Conservation (phyloP, 64 coral and sea anemone species). For the Porites australiensis region DNA sequence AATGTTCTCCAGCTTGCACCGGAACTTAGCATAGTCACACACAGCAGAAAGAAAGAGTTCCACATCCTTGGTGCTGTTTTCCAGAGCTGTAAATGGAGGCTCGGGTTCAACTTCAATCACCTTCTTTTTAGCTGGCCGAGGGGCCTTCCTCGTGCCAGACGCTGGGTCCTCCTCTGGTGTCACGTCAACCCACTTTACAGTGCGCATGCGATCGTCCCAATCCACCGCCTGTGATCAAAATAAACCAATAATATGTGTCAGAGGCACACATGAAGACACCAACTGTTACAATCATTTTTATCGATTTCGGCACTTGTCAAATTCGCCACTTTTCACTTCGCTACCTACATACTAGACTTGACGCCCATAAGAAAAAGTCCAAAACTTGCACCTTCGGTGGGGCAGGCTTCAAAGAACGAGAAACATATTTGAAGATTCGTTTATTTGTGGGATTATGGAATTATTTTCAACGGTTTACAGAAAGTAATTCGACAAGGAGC, state of each 20-base stretch:
- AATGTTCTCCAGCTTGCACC: conserved; percentile 75
- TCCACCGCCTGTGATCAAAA: conserved; percentile 59
- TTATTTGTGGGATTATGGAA: no score
- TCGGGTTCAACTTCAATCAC: conserved; percentile 91
- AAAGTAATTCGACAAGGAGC: no score
- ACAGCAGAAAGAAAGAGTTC: conserved; percentile 78
- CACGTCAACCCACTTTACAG: conserved; percentile 92
- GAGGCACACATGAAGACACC: not conserved
- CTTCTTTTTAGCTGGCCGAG: conserved; percentile 87
- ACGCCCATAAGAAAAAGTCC: no score
- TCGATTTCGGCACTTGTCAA: not conserved
- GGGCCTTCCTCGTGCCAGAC: conserved; percentile 37
- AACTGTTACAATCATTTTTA: not conserved
- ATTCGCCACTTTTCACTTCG: no score
- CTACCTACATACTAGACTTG: no score
- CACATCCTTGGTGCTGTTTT: conserved; percentile 75
- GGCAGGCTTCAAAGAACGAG: no score
- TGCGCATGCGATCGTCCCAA: conserved; percentile 98
- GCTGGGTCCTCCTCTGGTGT: conserved; percentile 59
- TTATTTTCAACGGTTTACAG: no score
- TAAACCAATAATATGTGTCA: no score
- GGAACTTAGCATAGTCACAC: conserved; percentile 89
- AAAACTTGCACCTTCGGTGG: no score
- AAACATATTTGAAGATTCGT: no score
- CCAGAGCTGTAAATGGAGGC: conserved; percentile 82